Base-by-base conservation (phyloP, 2,888 invertebrate genomes). In the Disparrhopalites patrizii region DNA sequence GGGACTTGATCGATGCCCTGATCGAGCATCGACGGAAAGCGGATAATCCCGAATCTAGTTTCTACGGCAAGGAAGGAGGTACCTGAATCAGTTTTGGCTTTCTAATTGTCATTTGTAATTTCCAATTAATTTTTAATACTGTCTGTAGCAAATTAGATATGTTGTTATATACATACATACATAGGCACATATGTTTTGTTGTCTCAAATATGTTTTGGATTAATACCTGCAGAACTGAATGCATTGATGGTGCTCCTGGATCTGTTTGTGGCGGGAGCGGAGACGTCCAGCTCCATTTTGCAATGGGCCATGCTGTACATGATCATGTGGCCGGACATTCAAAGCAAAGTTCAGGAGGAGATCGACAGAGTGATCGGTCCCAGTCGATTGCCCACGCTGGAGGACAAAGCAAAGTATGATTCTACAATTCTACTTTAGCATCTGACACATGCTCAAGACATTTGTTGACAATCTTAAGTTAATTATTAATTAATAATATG, bases 221-320 rank as follows among this genome's bases (percentile, higher is more conserved):
- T n/a, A n/a, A n/a, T n/a, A n/a, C n/a, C 13, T 57, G 38, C 1
- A 76, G 75, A 74, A 28, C 38, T 75, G 20, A 75, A 76, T 33
- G 71, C 75, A 62, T 23, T 74, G 1, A 63, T 73, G 0, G 66
- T 69, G 1, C 58, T 75, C 7, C 70, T 69, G 27, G 76, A 76
- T 52, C 47, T 76, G n/a, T 75, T 76, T 52, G 47, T 72, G 10
- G 76, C 76, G 13, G 76, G 76, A 2, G 71, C 73, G 8, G 76
- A 76, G 25, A 76, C 76, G 1, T 66, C 68, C 23, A 70, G 60
- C 51, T 67, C 70, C 2, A 71, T 72, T 7, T 50, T 75, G 3
- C 71, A 73, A 33, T 76, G 72, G 67, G 71, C 72, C 2, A 65
- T 77, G 50, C 66, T 77, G 27, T 76, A 75, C 25, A 71, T 76